Conservation (phyloP, 2,797 vertebrate genomes). For the Syncerus caffer region DNA sequence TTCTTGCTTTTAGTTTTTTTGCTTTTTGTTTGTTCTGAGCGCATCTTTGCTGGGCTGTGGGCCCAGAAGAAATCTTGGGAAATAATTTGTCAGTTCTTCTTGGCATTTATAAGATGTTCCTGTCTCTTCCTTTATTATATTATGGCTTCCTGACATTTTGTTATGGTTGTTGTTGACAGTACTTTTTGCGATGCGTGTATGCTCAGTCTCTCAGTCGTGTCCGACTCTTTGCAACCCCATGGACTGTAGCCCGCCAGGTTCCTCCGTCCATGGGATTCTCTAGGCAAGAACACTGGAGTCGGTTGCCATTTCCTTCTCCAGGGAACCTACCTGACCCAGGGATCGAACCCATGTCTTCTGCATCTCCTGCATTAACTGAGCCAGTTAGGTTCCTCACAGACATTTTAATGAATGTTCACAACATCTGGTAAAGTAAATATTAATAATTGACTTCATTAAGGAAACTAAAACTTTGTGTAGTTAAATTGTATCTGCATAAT, state of each 20-base stretch:
- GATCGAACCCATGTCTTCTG: not conserved
- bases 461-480: not conserved
- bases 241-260: not conserved
- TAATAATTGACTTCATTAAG: not conserved
- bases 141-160: conserved; percentile 12
- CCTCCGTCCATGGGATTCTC: not conserved
- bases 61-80: conserved; percentile 40
- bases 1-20: not conserved
- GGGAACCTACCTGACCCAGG: not conserved
- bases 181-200: not conserved
- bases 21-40: not conserved
- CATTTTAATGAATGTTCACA: not conserved
- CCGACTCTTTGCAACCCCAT: not conserved
- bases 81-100: conserved; percentile 42
- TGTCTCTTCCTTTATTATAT: not conserved
- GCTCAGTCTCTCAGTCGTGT: not conserved
- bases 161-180: not conserved
- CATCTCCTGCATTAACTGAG: not conserved
- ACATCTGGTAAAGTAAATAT: not conserved
- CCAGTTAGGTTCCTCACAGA: not conserved
- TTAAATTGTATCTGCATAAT: not conserved
- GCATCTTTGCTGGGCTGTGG: conserved; percentile 23
- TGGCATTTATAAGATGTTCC: conserved; percentile 37
- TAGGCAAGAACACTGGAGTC: not conserved
- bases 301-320: not conserved